These are phyloP conservation scores for Caenorhabditis sulstoni DNA, from an alignment of 2,888 invertebrate genomes.

Conservation along the genomic window DNA sequence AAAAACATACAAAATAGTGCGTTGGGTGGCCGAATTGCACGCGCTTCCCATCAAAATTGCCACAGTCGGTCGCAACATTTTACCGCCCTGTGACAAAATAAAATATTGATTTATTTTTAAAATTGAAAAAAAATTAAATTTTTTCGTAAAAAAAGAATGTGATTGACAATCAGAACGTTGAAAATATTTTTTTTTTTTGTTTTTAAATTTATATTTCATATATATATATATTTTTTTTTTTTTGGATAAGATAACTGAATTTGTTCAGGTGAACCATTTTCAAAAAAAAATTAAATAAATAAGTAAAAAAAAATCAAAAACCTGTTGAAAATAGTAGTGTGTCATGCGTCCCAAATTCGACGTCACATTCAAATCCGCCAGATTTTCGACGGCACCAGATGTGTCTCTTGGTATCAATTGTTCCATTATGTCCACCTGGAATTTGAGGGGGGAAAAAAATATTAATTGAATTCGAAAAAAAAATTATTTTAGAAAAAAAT, in stretches of 20 bases:
- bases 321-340: constrained; percentile 92
- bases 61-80: constrained; percentile 95
- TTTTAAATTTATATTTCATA: too few species aligned
- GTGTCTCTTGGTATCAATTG: constrained; percentile 56
- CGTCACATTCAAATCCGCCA: constrained; percentile 83
- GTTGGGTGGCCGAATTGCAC: constrained; percentile 73
- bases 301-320: too few species aligned
- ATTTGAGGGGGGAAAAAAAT: neutral
- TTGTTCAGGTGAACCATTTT: too few species aligned
- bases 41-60: constrained; percentile 94
- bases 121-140: constrained; percentile 1
- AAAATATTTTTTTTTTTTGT: neutral
- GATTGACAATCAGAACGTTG: neutral
- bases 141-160: neutral
- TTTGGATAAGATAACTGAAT: too few species aligned
- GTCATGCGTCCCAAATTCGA: constrained; percentile 86
- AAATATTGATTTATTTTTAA: constrained; percentile 59
- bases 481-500: neutral
- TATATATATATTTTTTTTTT: neutral
- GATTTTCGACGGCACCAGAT: constrained; percentile 49
- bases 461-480: neutral
- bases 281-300: too few species aligned
- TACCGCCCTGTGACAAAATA: constrained; percentile 88
- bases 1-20: constrained; percentile 40
- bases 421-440: constrained; percentile 57